These are phyloP conservation scores for Gadopsis bispinosus DNA, from an alignment of 2,797 vertebrate species.

Conservation along the genomic window DNA sequence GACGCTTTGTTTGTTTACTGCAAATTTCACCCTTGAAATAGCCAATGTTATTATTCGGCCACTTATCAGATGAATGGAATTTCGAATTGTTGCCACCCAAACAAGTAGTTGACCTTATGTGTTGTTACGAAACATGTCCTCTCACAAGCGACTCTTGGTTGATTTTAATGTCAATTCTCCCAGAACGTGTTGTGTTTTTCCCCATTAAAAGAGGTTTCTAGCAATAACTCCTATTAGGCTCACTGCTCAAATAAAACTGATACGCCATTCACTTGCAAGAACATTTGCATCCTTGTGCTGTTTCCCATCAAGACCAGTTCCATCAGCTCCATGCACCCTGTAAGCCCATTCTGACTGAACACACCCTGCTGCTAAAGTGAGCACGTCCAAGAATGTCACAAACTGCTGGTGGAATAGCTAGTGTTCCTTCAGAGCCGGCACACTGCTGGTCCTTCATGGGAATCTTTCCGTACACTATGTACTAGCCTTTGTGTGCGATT, in stretches of 20 bases:
- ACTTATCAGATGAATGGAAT: conserved; percentile 35
- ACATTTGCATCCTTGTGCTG: conserved; percentile 17
- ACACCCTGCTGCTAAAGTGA: conserved; percentile 42
- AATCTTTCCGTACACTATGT: conserved; percentile 34
- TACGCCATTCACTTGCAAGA: background rate
- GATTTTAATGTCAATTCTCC: conserved; percentile 15
- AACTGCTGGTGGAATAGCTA: conserved; percentile 78
- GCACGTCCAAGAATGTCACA: conserved; percentile 78
- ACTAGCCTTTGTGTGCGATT: conserved; percentile 54
- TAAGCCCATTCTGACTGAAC: conserved; percentile 46
- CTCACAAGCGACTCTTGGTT: conserved; percentile 23
- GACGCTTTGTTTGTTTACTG: conserved; percentile 54
- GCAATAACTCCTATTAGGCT: background rate
- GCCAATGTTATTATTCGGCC: conserved; percentile 7
- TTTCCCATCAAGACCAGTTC: conserved; percentile 39
- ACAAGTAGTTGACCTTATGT: conserved; percentile 33
- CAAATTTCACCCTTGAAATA: conserved; percentile 40
- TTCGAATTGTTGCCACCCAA: conserved; percentile 28
- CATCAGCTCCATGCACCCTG: conserved; percentile 67
- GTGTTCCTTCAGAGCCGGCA: conserved; percentile 65
- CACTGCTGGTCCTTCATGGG: conserved; percentile 47
- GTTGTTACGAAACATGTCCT: conserved; percentile 45
- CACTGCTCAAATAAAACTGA: conserved; percentile 10
- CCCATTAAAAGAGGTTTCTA: conserved; percentile 1
- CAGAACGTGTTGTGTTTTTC: conserved; percentile 31